These are phyloP conservation scores for Sminthurides aquaticus DNA, from an alignment of 2,888 invertebrate species.

Conservation along the genomic window DNA sequence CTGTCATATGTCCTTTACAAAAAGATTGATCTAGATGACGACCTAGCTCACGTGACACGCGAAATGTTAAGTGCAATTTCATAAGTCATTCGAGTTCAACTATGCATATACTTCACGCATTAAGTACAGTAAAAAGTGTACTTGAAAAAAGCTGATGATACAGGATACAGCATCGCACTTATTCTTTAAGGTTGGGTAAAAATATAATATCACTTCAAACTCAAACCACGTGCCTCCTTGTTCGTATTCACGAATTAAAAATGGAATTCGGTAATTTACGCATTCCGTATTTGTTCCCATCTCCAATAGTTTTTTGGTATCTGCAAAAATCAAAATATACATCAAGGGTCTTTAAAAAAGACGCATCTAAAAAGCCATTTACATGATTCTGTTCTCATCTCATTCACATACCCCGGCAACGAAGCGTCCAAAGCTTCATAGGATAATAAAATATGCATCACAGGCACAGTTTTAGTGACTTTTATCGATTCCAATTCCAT, in stretches of 20 bases:
- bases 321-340: conserved; percentile 5
- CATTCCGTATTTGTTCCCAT: conserved; percentile 7
- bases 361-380: neutral
- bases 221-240: no score
- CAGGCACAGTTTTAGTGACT: conserved; percentile 13
- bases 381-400: neutral
- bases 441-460: conserved; percentile 14
- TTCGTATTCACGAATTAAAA: neutral
- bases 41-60: no score
- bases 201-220: no score
- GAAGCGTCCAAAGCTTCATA: neutral
- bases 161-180: no score
- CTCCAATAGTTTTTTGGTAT: conserved; percentile 5
- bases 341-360: neutral
- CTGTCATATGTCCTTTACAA: no score
- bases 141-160: neutral
- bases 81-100: no score
- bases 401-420: neutral
- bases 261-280: neutral
- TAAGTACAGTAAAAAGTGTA: neutral
- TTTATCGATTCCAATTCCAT: conserved; percentile 14
- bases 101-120: no score
- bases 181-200: no score
- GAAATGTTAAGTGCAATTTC: no score
- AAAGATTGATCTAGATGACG: no score